Conservation (phyloP, 2,797 vertebrate genomes). For the Acrossocheilus fasciatus region DNA sequence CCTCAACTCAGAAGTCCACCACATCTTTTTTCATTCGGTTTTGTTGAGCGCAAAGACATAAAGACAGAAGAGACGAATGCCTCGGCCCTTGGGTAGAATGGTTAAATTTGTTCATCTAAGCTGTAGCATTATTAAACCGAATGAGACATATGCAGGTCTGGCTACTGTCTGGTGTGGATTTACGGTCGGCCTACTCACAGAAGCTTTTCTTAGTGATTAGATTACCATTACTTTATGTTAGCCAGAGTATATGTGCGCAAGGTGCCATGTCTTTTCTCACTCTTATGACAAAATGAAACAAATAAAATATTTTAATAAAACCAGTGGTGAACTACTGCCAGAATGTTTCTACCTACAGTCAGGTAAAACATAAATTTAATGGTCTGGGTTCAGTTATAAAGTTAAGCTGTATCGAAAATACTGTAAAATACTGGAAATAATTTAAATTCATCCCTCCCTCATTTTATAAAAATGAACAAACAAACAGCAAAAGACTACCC, state of each 20-base stretch:
- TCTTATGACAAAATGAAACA: constrained; percentile 30
- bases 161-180: constrained; percentile 42
- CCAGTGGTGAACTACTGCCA: not conserved
- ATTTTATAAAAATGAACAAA: not conserved
- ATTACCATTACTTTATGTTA: constrained; percentile 51
- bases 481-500: not conserved
- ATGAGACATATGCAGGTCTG: constrained; percentile 43
- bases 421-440: not conserved
- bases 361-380: not conserved
- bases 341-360: not conserved
- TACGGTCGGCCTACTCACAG: constrained; percentile 11
- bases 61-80: not conserved
- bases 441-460: not conserved
- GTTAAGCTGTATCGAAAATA: not conserved
- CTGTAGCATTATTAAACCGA: constrained; percentile 9
- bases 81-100: not conserved
- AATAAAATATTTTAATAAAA: constrained; percentile 34
- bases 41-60: constrained; percentile 4
- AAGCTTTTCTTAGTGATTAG: constrained; percentile 42
- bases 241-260: constrained; percentile 13
- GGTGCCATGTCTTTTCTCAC: constrained; percentile 20
- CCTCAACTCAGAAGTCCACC: not conserved
- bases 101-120: constrained; percentile 1
- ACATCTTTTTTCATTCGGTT: not conserved
- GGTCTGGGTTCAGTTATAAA: not conserved